Evolutionary conservation across 1,140 invertebrate species (phyloP).

Genomic region (Philotrypesis tridentata): DNA sequence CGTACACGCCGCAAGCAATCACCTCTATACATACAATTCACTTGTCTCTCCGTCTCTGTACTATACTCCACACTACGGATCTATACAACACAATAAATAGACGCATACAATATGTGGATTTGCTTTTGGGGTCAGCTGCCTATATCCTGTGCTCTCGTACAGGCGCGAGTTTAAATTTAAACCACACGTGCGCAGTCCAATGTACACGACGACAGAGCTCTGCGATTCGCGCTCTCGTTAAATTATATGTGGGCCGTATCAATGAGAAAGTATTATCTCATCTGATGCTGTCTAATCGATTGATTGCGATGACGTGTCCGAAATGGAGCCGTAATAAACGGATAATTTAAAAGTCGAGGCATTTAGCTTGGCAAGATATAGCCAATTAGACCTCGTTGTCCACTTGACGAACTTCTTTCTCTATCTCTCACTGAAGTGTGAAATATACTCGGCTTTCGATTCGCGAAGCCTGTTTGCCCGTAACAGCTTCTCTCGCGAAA

Average conservation of each 20-base stretch:
- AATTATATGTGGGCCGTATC: background rate
- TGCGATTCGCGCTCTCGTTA: background rate
- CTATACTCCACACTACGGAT: too few relatives aligned
- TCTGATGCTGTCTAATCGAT: too few relatives aligned
- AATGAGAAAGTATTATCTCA: background rate
- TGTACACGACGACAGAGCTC: background rate
- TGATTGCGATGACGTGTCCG: background rate
- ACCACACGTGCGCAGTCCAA: background rate
- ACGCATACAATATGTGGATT: background rate
- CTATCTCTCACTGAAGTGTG: background rate
- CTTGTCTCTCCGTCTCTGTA: too few relatives aligned
- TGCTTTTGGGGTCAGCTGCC: background rate
- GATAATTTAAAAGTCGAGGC: background rate
- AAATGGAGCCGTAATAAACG: background rate
- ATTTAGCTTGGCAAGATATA: background rate
- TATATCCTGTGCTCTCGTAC: background rate
- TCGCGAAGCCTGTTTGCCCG: background rate
- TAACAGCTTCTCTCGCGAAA: background rate
- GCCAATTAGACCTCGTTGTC: background rate
- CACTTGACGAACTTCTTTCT: background rate
- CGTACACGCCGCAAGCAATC: background rate
- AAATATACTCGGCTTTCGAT: background rate
- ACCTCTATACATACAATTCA: too few relatives aligned
- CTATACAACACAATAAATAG: too few relatives aligned
- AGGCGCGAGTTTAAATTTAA: background rate